These are phyloP conservation scores for Onthophagus sagittarius DNA, from an alignment of 2,888 invertebrate species.

Conservation along the genomic window DNA sequence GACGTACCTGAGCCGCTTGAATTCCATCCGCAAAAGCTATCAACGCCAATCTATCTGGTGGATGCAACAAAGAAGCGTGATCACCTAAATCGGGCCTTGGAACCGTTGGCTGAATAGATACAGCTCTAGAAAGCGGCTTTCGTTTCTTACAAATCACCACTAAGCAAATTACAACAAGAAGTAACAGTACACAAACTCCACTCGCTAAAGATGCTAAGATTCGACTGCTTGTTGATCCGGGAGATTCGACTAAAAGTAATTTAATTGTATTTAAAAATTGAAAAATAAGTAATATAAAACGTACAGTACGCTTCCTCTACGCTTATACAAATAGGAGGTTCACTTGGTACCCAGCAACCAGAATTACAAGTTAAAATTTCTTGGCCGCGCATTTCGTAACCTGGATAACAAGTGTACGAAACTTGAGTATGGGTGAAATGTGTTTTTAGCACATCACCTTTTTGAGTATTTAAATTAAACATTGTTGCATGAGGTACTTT, in stretches of 20 bases:
- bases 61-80: slow-evolving; percentile 44
- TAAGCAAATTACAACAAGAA: slow-evolving; percentile 43
- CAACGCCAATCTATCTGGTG: slow-evolving; percentile 53
- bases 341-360: slow-evolving; percentile 46
- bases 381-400: slow-evolving; percentile 45
- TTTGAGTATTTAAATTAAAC: slow-evolving; percentile 34
- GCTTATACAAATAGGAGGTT: slow-evolving; percentile 39
- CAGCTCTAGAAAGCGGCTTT: slow-evolving; percentile 39
- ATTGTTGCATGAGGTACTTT: slow-evolving; percentile 39
- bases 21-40: slow-evolving; percentile 54
- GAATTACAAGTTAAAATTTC: slow-evolving; percentile 43
- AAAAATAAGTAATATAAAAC: slow-evolving; percentile 20
- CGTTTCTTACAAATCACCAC: slow-evolving; percentile 43
- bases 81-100: slow-evolving; percentile 38
- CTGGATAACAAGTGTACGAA: slow-evolving; percentile 46
- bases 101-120: slow-evolving; percentile 37
- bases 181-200: slow-evolving; percentile 44
- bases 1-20: slow-evolving; percentile 44
- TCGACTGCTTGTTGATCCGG: slow-evolving; percentile 33
- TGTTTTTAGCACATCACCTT: slow-evolving; percentile 29
- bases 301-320: slow-evolving; percentile 37
- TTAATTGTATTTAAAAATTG: background rate
- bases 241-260: slow-evolving; percentile 34
- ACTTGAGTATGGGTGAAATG: slow-evolving; percentile 42
- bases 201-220: slow-evolving; percentile 44